Conservation (phyloP, 1,140 invertebrate genomes). For the Lethrus apterus region DNA sequence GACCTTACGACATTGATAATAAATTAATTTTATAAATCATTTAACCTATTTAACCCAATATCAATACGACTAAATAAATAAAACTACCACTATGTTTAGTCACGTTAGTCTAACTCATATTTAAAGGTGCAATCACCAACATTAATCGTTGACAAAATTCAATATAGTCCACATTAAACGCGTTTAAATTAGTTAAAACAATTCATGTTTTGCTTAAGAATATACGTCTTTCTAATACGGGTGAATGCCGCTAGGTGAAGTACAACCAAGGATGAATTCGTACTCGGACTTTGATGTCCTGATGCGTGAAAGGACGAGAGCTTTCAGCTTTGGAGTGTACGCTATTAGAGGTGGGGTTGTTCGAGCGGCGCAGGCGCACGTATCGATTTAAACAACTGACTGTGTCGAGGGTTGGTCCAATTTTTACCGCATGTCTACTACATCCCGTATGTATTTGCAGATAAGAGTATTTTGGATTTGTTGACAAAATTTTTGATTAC, state of each 20-base stretch:
- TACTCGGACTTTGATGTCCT: constrained; percentile 7
- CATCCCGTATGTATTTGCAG: constrained; percentile 11
- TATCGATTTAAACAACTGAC: constrained; percentile 34
- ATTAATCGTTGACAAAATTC: neutral
- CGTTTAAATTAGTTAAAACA: constrained; percentile 14
- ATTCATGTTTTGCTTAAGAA: constrained; percentile 23
- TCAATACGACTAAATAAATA: neutral
- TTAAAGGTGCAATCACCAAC: neutral
- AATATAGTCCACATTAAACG: neutral
- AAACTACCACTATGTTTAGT: neutral
- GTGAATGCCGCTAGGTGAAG: constrained; percentile 28
- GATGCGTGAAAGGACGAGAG: constrained; percentile 13
- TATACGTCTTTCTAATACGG: constrained; percentile 26
- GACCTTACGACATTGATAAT: too few species aligned
- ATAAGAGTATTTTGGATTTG: too few species aligned
- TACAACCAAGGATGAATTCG: constrained; percentile 18
- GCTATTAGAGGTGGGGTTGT: constrained; percentile 32
- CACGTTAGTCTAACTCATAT: neutral
- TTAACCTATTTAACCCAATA: neutral
- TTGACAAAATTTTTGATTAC: too few species aligned
- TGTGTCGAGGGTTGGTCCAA: neutral
- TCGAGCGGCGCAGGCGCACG: constrained; percentile 28
- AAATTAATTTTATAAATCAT: too few species aligned
- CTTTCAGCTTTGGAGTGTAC: constrained; percentile 20
- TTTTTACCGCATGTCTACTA: constrained; percentile 5